phyloP scores from a whole-genome alignment of 2,797 vertebrate species.

The Trichosurus vulpecula region DNA sequence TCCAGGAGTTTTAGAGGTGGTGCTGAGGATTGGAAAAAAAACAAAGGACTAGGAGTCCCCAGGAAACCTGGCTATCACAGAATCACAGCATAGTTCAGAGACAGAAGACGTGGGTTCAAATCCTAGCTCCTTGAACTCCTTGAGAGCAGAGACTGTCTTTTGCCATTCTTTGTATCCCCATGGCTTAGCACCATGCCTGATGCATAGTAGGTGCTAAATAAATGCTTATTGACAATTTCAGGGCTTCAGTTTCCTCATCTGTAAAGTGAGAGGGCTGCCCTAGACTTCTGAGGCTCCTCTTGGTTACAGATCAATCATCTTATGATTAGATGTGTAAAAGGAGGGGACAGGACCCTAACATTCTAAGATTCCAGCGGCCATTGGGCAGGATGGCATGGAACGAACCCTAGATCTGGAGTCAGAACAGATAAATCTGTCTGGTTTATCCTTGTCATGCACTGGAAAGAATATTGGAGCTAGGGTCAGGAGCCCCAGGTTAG shows the following conservation, averaged over 20 bases:
- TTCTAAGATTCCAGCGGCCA: neutral
- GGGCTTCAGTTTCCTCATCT: neutral
- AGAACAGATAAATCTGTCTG: neutral
- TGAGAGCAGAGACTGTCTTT: neutral
- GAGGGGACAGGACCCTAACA: too few species aligned
- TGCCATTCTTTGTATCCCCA: neutral
- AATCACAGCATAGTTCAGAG: neutral
- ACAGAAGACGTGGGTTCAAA: neutral
- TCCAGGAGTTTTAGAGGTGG: neutral
- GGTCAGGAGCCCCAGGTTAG: neutral
- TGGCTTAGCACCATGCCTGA: neutral
- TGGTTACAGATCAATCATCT: neutral
- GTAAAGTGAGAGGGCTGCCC: neutral
- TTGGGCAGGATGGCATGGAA: neutral
- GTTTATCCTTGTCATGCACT: neutral
- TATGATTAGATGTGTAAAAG: neutral
- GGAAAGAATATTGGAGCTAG: neutral
- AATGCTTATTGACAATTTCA: neutral
- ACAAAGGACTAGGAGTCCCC: neutral
- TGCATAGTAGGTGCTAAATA: neutral
- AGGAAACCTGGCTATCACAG: neutral
- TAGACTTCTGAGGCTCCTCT: neutral
- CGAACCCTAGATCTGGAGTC: neutral
- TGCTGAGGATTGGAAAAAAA: neutral
- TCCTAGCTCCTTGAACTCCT: neutral